These are phyloP conservation scores for Philonicus albiceps DNA, from an alignment of 2,888 invertebrate species.

Conservation along the genomic window DNA sequence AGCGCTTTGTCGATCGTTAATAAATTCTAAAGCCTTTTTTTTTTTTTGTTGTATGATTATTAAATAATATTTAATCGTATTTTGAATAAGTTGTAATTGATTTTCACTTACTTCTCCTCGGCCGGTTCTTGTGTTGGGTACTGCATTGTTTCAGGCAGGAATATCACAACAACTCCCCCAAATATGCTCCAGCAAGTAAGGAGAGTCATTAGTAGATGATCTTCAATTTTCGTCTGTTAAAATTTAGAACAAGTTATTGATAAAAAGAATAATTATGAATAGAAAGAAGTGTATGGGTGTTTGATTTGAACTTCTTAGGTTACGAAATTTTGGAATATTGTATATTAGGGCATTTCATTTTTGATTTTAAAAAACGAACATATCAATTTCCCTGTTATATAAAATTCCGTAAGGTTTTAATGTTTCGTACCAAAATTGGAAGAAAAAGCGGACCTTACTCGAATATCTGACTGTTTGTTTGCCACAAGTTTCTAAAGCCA, in stretches of 20 bases:
- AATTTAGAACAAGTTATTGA: not conserved
- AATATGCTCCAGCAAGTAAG: constrained; percentile 74
- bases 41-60: not conserved
- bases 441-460: too few species aligned
- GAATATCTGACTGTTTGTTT: too few species aligned
- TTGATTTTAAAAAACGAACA: too few species aligned
- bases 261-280: too few species aligned
- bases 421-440: too few species aligned
- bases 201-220: constrained; percentile 75
- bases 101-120: constrained; percentile 48
- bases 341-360: too few species aligned
- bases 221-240: constrained; percentile 69
- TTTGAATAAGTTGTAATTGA: not conserved
- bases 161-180: constrained; percentile 75
- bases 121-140: constrained; percentile 46
- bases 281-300: too few species aligned
- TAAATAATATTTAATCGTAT: not conserved
- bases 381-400: too few species aligned
- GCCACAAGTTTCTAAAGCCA: too few species aligned
- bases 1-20: not conserved
- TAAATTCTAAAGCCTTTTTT: not conserved
- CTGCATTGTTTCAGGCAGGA: constrained; percentile 77
- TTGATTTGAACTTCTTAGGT: too few species aligned
- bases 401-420: too few species aligned
- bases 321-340: too few species aligned